Evolutionary conservation across 2,113 vertebrate species (phyloP).

Genomic region (Aegotheles bennettii): DNA sequence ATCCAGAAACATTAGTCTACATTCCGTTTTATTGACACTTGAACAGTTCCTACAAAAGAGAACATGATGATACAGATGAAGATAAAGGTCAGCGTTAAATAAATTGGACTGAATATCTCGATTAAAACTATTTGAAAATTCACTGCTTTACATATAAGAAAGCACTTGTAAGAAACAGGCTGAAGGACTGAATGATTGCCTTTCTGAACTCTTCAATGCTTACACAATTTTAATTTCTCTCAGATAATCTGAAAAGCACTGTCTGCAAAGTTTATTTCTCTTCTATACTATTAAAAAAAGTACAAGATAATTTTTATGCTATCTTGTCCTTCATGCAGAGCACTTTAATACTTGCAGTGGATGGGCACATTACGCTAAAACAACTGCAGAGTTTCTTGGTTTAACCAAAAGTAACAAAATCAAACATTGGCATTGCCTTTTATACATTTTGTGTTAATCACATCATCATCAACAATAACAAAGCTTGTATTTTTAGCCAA

Average conservation of each 20-base stretch:
- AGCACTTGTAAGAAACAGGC: background rate
- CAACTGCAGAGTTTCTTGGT: background rate
- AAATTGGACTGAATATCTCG: background rate
- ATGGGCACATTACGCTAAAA: background rate
- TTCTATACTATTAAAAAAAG: background rate
- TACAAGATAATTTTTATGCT: background rate
- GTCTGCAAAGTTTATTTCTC: background rate
- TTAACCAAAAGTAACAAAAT: background rate
- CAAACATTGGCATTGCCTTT: background rate
- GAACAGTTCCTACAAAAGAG: background rate
- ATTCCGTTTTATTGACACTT: background rate
- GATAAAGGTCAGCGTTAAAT: background rate
- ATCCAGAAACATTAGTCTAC: background rate
- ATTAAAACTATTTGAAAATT: background rate
- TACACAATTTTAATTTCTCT: background rate
- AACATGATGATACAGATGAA: background rate
- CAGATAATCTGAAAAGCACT: background rate
- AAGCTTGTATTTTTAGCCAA: background rate
- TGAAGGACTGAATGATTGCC: background rate
- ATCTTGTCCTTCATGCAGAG: rapidly evolving
- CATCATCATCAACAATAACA: background rate
- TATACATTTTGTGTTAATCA: background rate
- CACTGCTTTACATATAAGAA: background rate
- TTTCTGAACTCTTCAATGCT: background rate
- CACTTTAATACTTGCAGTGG: background rate